Evolutionary conservation across 2,888 invertebrate genomes (phyloP).

Genomic region (Sminthurinus aureus): DNA sequence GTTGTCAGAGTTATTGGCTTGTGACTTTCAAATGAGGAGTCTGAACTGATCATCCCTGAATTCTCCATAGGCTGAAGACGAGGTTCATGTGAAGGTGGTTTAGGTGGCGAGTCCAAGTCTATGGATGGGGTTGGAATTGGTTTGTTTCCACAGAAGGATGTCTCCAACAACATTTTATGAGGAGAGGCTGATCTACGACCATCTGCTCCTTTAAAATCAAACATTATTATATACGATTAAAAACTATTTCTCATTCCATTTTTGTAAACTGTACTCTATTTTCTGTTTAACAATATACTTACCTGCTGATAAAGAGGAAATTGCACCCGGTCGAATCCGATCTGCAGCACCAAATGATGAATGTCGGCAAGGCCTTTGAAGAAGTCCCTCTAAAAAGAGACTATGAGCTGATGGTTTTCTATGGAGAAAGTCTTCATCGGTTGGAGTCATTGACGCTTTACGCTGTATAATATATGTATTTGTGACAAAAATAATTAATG

Average conservation of each 20-base stretch:
- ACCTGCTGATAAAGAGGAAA: constrained; percentile 50
- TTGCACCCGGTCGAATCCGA: constrained; percentile 53
- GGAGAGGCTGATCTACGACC: constrained; percentile 73
- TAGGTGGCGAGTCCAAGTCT: constrained; percentile 61
- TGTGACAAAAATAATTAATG: too few relatives aligned
- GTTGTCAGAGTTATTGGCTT: constrained; percentile 39
- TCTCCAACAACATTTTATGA: constrained; percentile 89
- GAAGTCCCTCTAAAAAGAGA: constrained; percentile 56
- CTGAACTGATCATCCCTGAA: constrained; percentile 38
- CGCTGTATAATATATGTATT: constrained; percentile 56
- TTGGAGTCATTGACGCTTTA: constrained; percentile 47
- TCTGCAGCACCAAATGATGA: constrained; percentile 57
- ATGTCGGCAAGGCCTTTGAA: constrained; percentile 51
- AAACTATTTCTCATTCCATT: too few relatives aligned
- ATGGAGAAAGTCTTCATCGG: constrained; percentile 35
- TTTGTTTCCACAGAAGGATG: constrained; percentile 88
- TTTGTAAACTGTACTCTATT: too few relatives aligned
- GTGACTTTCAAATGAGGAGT: constrained; percentile 45
- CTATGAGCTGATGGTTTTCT: constrained; percentile 58
- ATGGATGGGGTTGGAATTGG: constrained; percentile 70
- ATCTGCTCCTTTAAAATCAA: constrained; percentile 27
- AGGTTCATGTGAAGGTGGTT: constrained; percentile 34
- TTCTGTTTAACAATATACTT: background rate
- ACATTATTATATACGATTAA: too few relatives aligned
- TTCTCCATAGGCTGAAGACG: background rate